Percentiles rank a stretch among this genome's conserved stretches.
These are phyloP conservation scores for Paragorgia papillata DNA, from an alignment of 92 coral and sea anemone species.

Conservation along the genomic window DNA sequence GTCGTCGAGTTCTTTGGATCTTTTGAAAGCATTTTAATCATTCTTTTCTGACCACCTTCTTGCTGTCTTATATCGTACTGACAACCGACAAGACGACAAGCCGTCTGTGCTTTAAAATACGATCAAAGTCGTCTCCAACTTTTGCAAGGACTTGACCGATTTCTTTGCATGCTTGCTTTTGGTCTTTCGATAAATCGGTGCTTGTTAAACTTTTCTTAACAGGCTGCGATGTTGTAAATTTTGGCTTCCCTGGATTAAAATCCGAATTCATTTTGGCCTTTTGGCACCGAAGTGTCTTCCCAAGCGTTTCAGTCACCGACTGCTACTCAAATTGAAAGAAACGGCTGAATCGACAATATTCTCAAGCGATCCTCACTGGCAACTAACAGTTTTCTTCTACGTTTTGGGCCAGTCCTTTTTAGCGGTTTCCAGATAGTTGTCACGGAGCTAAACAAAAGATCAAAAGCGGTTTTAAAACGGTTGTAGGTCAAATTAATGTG, in stretches of 20 bases:
- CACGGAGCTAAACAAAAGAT: too few species aligned
- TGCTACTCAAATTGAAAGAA: neutral
- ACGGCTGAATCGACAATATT: slow-evolving; percentile 16
- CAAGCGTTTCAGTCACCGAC: slow-evolving; percentile 9
- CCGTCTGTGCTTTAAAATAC: neutral
- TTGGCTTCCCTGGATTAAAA: neutral
- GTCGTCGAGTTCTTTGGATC: neutral
- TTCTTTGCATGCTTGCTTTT: slow-evolving; percentile 61
- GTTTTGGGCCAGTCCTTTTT: neutral
- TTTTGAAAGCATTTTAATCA: too few species aligned
- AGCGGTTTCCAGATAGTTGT: too few species aligned
- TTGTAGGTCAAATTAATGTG: too few species aligned
- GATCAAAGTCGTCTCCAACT: slow-evolving; percentile 68
- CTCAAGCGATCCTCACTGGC: neutral
- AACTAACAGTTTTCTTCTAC: neutral
- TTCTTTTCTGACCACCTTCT: neutral
- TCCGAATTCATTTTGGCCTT: slow-evolving; percentile 23
- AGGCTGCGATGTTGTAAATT: slow-evolving; percentile 1
- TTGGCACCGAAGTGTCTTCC: neutral
- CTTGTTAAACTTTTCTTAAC: neutral
- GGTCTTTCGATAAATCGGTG: slow-evolving; percentile 48
- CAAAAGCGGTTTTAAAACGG: too few species aligned
- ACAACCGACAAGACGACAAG: neutral
- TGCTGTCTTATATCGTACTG: neutral
- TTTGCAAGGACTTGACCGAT: slow-evolving; percentile 80